Base-by-base conservation (phyloP, 2,888 invertebrate genomes). In the Dryocosmus kuriphilus region DNA sequence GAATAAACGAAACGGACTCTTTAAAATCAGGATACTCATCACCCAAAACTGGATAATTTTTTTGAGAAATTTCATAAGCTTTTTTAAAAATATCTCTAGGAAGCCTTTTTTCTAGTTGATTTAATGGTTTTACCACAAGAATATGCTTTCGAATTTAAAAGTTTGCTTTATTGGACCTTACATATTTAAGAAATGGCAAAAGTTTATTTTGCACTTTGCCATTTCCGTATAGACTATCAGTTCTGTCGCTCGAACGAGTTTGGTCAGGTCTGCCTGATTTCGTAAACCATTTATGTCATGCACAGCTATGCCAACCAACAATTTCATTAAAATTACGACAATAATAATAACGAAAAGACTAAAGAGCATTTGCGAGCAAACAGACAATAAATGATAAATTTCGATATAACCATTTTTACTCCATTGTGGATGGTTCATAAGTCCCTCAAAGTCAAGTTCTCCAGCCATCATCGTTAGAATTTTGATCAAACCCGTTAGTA, bases 171-270 rank as follows among this genome's bases (percentile, higher is more conserved):
- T 92, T 89, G 6, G 90, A 88, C 85, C 92, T 87, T 86, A 92
- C 88, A 51, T 90, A 91, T 4, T 89, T 86, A 19, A 92, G 87
- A 0, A 88, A 86, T 14, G 86, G 87, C 0, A 92, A 92, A n/a
- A 92, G 87, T 30, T 90, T 2, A 90, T n/a, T n/a, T n/a, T n/a
- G n/a, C n/a, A 92, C 19, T 93, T 81, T 0, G 92, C 91, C 86
- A 92, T 89, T 80, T 93, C 93, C 7, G 92, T 90, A 80, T 92
- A 92, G 3, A 92, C 86, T n/a, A 93, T 92, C 63, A 93, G 82
- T 75, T 93, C 92, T 0, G 93, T 92, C 80, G 92, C 92, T 11
- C 92, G 88, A n/a, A n/a, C n/a, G n/a, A n/a, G n/a, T n/a, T n/a
- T n/a, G n/a, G n/a, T n/a, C n/a, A n/a, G n/a, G n/a, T n/a, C n/a